Conservation (phyloP, 2,888 invertebrate species). For the Synanthedon tipuliformis region DNA sequence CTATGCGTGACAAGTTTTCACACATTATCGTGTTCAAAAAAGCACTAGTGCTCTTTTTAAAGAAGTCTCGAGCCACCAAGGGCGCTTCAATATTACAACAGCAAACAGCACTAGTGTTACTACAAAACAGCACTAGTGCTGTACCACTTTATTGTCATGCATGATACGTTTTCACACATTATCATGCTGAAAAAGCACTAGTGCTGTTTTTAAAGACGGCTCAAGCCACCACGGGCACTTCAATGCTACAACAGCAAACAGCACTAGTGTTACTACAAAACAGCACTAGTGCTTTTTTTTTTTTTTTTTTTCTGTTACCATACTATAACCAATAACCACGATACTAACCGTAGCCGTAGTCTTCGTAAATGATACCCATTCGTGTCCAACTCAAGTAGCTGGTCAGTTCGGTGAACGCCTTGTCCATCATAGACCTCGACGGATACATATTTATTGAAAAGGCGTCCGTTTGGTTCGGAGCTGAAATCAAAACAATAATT, state of each 20-base stretch:
- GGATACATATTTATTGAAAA: constrained; percentile 93
- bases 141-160: no score
- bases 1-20: no score
- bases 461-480: constrained; percentile 26
- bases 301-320: neutral
- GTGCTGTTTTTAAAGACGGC: no score
- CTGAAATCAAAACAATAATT: constrained; percentile 18
- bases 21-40: no score
- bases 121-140: neutral
- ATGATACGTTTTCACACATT: no score
- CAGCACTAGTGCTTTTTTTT: neutral
- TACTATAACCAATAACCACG: neutral
- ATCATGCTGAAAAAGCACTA: no score
- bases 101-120: no score
- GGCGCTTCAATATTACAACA: neutral
- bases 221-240: no score
- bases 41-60: no score
- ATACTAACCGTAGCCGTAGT: constrained; percentile 81
- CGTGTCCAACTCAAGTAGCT: constrained; percentile 91
- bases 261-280: neutral
- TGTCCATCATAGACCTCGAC: constrained; percentile 82
- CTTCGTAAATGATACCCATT: constrained; percentile 93
- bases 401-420: constrained; percentile 88
- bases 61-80: no score
- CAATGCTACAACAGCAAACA: neutral